A percentile compares a stretch with the other conserved stretches of the same genome.
Evolutionary conservation across 2,113 vertebrate species (phyloP).

Genomic region (Hymenochirus boettgeri): DNA sequence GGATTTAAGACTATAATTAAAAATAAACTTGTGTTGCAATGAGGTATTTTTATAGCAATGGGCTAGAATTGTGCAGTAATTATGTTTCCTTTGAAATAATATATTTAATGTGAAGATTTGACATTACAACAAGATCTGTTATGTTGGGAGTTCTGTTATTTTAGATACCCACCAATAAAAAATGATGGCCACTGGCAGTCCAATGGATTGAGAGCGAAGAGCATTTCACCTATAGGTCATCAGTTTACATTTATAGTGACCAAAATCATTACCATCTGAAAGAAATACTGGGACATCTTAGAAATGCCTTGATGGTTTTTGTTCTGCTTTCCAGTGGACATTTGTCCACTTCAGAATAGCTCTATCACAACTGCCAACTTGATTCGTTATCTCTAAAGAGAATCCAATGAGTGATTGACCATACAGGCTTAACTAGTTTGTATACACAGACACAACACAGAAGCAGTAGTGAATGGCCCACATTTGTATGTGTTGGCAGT

Average conservation of each 20-base stretch:
- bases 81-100: too few species aligned
- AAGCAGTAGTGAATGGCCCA: neutral
- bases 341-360: conserved; percentile 1
- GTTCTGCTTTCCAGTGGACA: conserved; percentile 1
- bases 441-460: neutral
- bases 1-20: too few species aligned
- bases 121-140: too few species aligned
- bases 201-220: neutral
- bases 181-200: neutral
- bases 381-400: conserved; percentile 7
- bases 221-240: conserved; percentile 2
- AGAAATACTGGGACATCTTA: neutral
- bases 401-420: conserved; percentile 6
- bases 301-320: conserved; percentile 2
- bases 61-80: too few species aligned
- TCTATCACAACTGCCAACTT: conserved; percentile 5
- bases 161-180: too few species aligned
- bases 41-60: too few species aligned
- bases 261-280: conserved; percentile 7
- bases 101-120: too few species aligned
- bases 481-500: neutral
- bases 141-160: too few species aligned
- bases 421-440: neutral
- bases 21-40: too few species aligned
- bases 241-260: neutral